Conservation (phyloP, 1,140 invertebrate genomes). For the Drosophila punjabiensis region DNA sequence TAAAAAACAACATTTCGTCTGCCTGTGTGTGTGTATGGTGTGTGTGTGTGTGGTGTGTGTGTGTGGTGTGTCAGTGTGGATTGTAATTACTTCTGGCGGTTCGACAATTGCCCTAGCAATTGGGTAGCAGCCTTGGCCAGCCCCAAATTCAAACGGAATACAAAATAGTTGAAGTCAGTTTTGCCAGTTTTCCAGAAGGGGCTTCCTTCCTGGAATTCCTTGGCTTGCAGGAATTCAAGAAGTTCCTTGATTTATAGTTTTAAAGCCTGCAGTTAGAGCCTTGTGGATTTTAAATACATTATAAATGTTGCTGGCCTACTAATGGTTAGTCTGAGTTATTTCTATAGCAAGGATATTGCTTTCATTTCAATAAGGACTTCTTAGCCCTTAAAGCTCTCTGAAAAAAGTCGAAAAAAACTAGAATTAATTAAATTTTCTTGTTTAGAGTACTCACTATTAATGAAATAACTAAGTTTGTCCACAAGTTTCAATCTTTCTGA, state of each 20-base stretch:
- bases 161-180: conserved; percentile 9
- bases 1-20: conserved; percentile 21
- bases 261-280: background rate
- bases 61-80: conserved; percentile 7
- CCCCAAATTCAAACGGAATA: background rate
- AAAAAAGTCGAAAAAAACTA: background rate
- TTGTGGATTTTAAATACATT: background rate
- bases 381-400: background rate
- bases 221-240: background rate
- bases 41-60: conserved; percentile 8
- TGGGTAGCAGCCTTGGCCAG: conserved; percentile 4
- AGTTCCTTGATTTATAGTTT: background rate
- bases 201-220: background rate
- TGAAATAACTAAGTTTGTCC: too few species aligned
- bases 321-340: background rate
- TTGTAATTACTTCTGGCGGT: conserved; percentile 39
- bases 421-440: fast-evolving
- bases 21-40: conserved; percentile 7
- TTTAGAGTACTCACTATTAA: background rate
- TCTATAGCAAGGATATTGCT: background rate
- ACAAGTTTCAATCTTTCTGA: background rate
- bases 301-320: background rate
- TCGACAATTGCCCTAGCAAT: conserved; percentile 25
- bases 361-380: background rate
- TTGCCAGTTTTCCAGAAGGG: background rate